These are phyloP conservation scores for Ceyx cyanopectus DNA, from an alignment of 2,113 vertebrate genomes.

Conservation along the genomic window DNA sequence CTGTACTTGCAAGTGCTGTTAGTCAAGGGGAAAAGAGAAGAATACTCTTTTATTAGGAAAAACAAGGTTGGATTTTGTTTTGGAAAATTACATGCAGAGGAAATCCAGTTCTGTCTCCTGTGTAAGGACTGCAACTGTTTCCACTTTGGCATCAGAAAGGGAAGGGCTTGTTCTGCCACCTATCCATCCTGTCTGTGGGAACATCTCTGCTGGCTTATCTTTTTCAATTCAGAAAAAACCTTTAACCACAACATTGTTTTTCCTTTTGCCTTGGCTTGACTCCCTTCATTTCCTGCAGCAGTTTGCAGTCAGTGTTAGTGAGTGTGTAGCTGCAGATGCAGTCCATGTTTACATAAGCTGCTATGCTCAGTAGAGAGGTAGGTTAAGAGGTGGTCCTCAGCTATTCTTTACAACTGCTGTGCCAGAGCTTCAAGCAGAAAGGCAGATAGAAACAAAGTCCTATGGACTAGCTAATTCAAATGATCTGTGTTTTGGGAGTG, in stretches of 20 bases:
- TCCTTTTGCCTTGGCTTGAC: not conserved
- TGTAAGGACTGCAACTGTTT: not conserved
- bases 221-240: not conserved
- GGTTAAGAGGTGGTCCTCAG: not conserved
- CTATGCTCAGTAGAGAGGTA: not conserved
- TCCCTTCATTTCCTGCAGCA: not conserved
- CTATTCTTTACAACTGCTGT: fast-evolving
- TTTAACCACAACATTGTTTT: not conserved
- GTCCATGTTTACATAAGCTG: fast-evolving
- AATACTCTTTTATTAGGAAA: not conserved
- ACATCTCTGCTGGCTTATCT: not conserved
- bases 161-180: not conserved
- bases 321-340: not conserved
- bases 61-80: not conserved
- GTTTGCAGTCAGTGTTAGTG: not conserved
- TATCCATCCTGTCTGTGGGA: not conserved
- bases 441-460: not conserved
- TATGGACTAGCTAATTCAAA: not conserved
- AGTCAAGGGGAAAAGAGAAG: not conserved
- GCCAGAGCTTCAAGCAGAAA: not conserved
- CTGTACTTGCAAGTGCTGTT: not conserved
- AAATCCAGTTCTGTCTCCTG: not conserved
- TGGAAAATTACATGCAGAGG: not conserved
- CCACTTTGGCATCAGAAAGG: not conserved
- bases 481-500: not conserved